Conservation (phyloP, 2,113 vertebrate species). For the Psilopogon haemacephalus region DNA sequence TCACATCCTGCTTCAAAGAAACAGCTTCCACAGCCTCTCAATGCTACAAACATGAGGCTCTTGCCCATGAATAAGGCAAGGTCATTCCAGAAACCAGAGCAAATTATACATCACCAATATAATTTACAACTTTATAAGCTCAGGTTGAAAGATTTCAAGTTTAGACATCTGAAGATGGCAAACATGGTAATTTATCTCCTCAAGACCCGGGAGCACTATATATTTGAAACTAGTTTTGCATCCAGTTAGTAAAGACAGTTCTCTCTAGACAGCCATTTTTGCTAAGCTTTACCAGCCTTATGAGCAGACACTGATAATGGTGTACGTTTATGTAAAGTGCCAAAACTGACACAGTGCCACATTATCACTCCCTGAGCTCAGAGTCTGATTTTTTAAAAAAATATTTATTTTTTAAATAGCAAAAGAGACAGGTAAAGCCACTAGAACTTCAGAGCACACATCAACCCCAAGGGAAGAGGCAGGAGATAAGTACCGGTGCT, state of each 20-base stretch:
- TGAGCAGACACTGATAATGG: neutral
- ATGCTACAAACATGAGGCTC: neutral
- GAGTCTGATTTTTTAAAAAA: neutral
- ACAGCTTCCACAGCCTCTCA: neutral
- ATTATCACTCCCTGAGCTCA: neutral
- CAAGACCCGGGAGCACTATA: neutral
- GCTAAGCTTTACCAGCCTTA: neutral
- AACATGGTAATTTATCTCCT: neutral
- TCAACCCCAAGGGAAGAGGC: neutral
- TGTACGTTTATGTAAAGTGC: neutral
- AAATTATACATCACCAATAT: neutral
- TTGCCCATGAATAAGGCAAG: neutral
- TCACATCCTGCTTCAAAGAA: neutral
- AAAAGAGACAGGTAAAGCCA: neutral
- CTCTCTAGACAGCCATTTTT: neutral
- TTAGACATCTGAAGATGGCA: neutral
- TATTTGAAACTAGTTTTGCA: neutral
- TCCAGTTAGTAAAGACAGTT: neutral
- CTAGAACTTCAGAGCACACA: neutral
- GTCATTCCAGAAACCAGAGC: neutral
- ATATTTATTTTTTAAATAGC: no score
- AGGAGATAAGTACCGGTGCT: no score
- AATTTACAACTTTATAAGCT: neutral
- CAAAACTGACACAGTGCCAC: neutral
- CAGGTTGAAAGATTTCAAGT: neutral